Evolutionary conservation across 2,797 vertebrate genomes (phyloP).

Genomic region (Phataginus tricuspis): DNA sequence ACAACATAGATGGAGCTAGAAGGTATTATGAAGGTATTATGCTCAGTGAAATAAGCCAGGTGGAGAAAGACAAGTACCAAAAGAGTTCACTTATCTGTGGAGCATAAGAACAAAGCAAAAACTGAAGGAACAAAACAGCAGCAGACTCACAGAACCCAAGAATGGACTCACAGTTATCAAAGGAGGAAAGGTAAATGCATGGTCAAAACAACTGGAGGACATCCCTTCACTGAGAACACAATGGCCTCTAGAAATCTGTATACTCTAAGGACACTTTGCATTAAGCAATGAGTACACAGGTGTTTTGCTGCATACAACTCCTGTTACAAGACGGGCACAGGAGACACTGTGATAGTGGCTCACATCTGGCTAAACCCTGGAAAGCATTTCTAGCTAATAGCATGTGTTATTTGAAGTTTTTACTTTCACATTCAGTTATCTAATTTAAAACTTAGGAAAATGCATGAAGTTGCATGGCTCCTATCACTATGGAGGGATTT

Average conservation of each 20-base stretch:
- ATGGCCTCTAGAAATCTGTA: not conserved
- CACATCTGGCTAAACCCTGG: not conserved
- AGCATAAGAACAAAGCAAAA: too few species aligned
- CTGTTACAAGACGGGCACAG: not conserved
- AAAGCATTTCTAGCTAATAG: not conserved
- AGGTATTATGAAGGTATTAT: too few species aligned
- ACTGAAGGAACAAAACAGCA: too few species aligned
- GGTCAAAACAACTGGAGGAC: not conserved
- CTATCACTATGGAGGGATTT: not conserved
- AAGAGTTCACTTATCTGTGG: too few species aligned
- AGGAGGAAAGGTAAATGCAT: not conserved
- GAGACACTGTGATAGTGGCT: not conserved
- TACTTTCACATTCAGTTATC: not conserved
- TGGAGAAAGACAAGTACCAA: too few species aligned
- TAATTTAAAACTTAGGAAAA: constrained; percentile 15
- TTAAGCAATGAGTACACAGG: not conserved
- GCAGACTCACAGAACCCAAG: too few species aligned
- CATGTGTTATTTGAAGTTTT: not conserved
- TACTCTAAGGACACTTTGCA: not conserved
- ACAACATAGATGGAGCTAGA: too few species aligned
- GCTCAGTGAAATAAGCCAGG: too few species aligned
- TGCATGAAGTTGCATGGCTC: not conserved
- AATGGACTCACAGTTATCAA: too few species aligned
- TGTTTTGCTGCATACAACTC: not conserved
- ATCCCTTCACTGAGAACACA: not conserved